Base-by-base conservation (phyloP, 2,888 invertebrate genomes). In the Seira sanloemensis region DNA sequence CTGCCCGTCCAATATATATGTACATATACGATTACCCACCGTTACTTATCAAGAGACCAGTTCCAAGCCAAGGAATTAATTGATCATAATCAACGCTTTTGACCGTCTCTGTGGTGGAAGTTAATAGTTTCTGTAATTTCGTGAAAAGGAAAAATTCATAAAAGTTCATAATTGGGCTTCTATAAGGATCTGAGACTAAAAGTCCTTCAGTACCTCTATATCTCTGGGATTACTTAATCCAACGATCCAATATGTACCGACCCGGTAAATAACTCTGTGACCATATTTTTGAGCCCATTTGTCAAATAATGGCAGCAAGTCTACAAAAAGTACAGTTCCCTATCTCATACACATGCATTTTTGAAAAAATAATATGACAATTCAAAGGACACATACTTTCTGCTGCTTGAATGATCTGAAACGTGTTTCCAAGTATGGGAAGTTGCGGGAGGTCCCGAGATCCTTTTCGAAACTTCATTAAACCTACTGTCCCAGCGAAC, bases 351-450 rank as follows among this genome's bases (percentile, higher is more conserved):
- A 7, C 0, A 25, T 0, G 18, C n/a, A 37, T 9, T 12, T 69
- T 12, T 2, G 27, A 23, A 25, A 12, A 18, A 66, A 66, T 37
- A 12, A n/a, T 69, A 9, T 68, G 7, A 24, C 9, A 68, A 2
- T 16, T 26, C 21, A 46, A 72, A 19, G 4, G 26, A 18, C n/a
- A 88, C 91, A 91, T 90, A 93, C 94, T 93, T 90, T 93, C 93
- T 86, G 93, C 93, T 90, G 93, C 93, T 37, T 93, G 93, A 90
- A 93, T 93, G 87, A 93, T 91, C 90, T 94, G 93, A 73, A 93
- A 91, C 24, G 93, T 92, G 90, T 94, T 93, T n/a, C 94, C 94
- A 78, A 94, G 90, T 18, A 94, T 89, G 0, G 94, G 94, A 74
- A 93, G 90, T 1, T 93, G 91, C 7, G 0, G 92, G 91, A 12